Conservation (phyloP, 2,888 invertebrate genomes). For the Allophyes oxyacanthae region DNA sequence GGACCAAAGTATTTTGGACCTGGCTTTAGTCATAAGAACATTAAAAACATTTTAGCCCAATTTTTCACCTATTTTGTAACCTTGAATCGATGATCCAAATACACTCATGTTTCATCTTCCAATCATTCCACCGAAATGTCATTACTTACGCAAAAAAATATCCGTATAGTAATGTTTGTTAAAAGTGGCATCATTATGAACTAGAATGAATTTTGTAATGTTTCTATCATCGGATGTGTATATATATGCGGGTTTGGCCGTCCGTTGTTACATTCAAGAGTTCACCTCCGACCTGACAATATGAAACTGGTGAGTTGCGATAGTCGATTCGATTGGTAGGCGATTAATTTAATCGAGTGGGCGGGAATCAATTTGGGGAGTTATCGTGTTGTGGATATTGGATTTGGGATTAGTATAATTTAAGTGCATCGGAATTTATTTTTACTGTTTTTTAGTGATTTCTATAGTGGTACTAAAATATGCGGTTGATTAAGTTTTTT, state of each 20-base stretch:
- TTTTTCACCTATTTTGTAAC: not conserved
- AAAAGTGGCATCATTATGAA: slow-evolving; percentile 77
- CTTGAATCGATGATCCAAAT: slow-evolving; percentile 7
- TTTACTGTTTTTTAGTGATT: not conserved
- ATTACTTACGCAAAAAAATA: slow-evolving; percentile 68
- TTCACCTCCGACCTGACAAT: slow-evolving; percentile 78
- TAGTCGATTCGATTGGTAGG: slow-evolving; percentile 44
- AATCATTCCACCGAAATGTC: slow-evolving; percentile 48
- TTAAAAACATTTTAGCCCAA: not conserved
- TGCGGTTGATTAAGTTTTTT: not conserved
- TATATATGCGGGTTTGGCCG: slow-evolving; percentile 74
- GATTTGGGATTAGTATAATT: slow-evolving; percentile 1
- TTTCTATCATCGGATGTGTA: slow-evolving; percentile 60
- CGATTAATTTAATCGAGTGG: slow-evolving; percentile 34
- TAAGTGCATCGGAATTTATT: not conserved
- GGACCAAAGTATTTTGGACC: not conserved
- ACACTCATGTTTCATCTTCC: slow-evolving; percentile 23
- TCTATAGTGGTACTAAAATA: not conserved
- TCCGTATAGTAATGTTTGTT: slow-evolving; percentile 68
- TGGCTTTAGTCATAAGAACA: no score
- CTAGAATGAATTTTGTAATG: slow-evolving; percentile 83
- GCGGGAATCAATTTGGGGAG: slow-evolving; percentile 34
- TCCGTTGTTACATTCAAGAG: slow-evolving; percentile 74
- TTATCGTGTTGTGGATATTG: slow-evolving; percentile 38
- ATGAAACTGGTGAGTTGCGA: slow-evolving; percentile 84